Evolutionary conservation across 2,888 invertebrate genomes (phyloP), one percentile per base, ranked within the genome.

Genomic region (Drosophila melanosoma): DNA sequence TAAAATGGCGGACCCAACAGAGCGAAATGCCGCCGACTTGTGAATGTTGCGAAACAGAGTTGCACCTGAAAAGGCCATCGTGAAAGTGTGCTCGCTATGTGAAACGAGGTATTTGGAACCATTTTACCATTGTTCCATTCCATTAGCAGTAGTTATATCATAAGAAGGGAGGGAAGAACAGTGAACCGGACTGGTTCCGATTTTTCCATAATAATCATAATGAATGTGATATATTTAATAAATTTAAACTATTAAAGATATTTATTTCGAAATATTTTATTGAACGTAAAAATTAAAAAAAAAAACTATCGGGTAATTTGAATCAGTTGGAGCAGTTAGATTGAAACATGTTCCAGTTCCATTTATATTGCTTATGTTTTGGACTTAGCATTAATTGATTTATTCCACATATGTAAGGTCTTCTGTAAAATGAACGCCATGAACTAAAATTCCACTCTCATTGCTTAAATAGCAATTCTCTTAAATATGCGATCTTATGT

Each of bases 1-100:
- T 82, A 91, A 91, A 82, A 91, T 91, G 91, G 91, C 90, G 89
- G 84, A 79, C 71, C 66, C 76, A 53, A 73, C 74, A 69, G 79
- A 70, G 61, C 79, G 83, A 83, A 84, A 63, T 77, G 84, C 79
- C 78, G 82, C 76, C 78, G 89, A 81, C 76, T 76, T 81, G 79
- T 84, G 83, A 76, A 79, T 68, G 79, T 83, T 84, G 56, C 91
- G 87, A 68, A 86, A 67, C 91, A 91, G 91, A 84, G 91, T 91
- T 90, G 91, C 90, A 84, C 87, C 81, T 65, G 81, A 70, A 73
- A 89, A 80, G 35, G 79, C 80, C 91, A 91, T 91, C 75, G 82
- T 86, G 74, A 63, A 71, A 79, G 80, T 78, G 80, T 76, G 76
- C 38, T 64, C 75, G 75, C 75, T 83, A 74, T 42, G 2, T 20